A percentile compares a stretch with the other conserved stretches of the same genome.
Evolutionary conservation across 2,113 vertebrate species (phyloP).

Genomic region (Chiloscyllium plagiosum): DNA sequence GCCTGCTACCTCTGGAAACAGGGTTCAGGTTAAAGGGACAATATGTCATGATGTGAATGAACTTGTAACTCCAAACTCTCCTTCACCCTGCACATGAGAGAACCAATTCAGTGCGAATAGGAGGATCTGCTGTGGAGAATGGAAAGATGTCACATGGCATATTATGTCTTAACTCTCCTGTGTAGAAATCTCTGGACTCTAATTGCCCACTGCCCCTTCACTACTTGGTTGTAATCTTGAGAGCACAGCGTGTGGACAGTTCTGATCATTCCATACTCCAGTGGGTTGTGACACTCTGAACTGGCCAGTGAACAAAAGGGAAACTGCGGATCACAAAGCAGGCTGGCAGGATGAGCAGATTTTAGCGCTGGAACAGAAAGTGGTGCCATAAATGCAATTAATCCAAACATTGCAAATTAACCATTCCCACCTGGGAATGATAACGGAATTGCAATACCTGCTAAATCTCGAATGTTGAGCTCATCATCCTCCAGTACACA

Average conservation of each 20-base stretch:
- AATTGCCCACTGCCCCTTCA: neutral
- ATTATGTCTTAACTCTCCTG: neutral
- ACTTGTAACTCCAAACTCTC: neutral
- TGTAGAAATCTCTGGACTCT: neutral
- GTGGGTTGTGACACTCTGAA: neutral
- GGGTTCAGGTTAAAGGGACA: neutral
- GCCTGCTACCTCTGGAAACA: neutral
- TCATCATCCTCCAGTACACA: neutral
- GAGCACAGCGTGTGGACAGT: neutral
- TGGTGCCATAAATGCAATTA: neutral
- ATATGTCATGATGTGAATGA: neutral
- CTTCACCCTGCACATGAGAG: neutral
- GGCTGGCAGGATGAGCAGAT: neutral
- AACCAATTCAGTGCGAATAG: neutral
- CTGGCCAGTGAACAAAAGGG: neutral
- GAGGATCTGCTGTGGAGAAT: neutral
- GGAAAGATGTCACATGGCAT: neutral
- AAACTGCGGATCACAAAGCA: too few species aligned
- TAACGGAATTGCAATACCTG: neutral
- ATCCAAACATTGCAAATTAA: neutral
- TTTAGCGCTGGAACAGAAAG: neutral
- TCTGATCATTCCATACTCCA: neutral
- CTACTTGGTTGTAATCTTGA: neutral
- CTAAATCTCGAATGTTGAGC: neutral
- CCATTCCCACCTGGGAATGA: neutral